Base-by-base conservation (phyloP, 2,888 invertebrate species). In the Conomelus anceps region DNA sequence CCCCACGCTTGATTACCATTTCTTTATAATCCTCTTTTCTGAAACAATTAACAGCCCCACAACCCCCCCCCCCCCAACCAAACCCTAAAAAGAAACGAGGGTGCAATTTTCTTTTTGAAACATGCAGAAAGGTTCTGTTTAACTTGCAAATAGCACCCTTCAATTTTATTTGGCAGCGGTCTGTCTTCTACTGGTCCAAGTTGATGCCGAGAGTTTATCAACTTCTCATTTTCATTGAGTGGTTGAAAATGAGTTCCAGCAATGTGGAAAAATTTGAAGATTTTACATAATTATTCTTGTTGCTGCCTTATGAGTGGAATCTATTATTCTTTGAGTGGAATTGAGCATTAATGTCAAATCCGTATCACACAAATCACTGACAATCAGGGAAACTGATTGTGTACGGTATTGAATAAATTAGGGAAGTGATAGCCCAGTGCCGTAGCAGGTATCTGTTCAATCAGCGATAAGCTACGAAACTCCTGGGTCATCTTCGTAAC, bases 1-100 rank as follows among this genome's bases (percentile, higher is more conserved):
- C 86, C 86, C 24, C 86, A 23, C 86, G 63, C 26, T 26, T 86
- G 86, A 86, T 86, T 86, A 86, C 86, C 86, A 86, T 86, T 86
- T 86, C 86, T 29, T 63, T 63, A 20, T 63, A n/a, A 63, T 63
- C 63, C 63, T 63, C 63, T 63, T 63, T 63, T 63, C 63, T 13
- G n/a, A n/a, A 63, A 63, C 63, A 63, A 63, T 63, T 63, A 63
- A n/a, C 63, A 20, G n/a, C n/a, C 63, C 63, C n/a, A n/a, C n/a
- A n/a, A n/a, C n/a, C n/a, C n/a, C n/a, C n/a, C n/a, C n/a, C n/a
- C n/a, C n/a, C n/a, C n/a, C n/a, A n/a, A n/a, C n/a, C n/a, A n/a
- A n/a, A n/a, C n/a, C n/a, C n/a, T n/a, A 63, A 13, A 63, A 13
- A n/a, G 63, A 20, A 63, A 63, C n/a, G 20, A 63, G 63, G n/a